Evolutionary conservation across 1,140 invertebrate species (phyloP), one percentile per base, ranked within the genome.

Genomic region (Diabrotica undecimpunctata): DNA sequence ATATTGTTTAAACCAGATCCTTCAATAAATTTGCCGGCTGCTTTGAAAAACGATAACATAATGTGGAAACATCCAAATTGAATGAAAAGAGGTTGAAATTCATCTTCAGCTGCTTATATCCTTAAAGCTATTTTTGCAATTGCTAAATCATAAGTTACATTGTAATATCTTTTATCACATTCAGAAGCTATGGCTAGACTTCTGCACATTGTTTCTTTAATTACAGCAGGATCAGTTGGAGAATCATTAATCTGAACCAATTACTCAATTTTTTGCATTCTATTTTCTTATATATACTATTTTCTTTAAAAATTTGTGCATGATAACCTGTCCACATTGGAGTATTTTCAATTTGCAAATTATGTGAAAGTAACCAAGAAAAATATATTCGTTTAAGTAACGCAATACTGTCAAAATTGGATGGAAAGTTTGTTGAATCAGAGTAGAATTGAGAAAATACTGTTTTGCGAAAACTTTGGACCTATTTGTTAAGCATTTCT

Each of bases 61-160:
- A n/a, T n/a, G n/a, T n/a, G n/a, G n/a, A n/a, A n/a, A n/a, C n/a
- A n/a, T n/a, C n/a, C n/a, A n/a, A n/a, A n/a, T n/a, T n/a, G n/a
- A n/a, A n/a, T n/a, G n/a, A n/a, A n/a, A n/a, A n/a, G n/a, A n/a
- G n/a, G n/a, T n/a, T n/a, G n/a, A n/a, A n/a, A n/a, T n/a, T n/a
- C n/a, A n/a, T n/a, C n/a, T n/a, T n/a, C n/a, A n/a, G n/a, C n/a
- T n/a, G n/a, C n/a, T n/a, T n/a, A n/a, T n/a, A n/a, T n/a, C n/a
- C n/a, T n/a, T n/a, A n/a, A n/a, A n/a, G n/a, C 77, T 7, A 75
- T 62, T 71, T 78, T 78, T 7, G 77, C 79, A 38, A 78, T 79
- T 13, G 72, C 73, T 64, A 80, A 71, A 70, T 80, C 78, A 73
- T 79, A 79, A 7, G 72, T 75, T 0, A 78, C 77, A 46, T 54